Base-by-base conservation (phyloP, 1,140 invertebrate genomes). In the Dendrolimus kikuchii region DNA sequence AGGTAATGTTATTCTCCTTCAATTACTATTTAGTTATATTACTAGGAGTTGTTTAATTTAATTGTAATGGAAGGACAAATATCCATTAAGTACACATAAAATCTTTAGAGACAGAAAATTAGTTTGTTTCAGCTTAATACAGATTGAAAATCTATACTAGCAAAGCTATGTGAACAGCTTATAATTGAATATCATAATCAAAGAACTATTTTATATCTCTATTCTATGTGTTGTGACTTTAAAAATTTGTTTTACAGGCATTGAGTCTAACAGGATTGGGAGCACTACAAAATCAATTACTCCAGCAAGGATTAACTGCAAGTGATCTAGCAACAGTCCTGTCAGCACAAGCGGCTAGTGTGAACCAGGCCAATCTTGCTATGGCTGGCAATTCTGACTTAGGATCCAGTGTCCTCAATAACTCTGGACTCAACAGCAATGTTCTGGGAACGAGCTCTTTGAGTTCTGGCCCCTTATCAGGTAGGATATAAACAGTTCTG, bases 221-320 rank as follows among this genome's bases (percentile, higher is more conserved):
- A 23, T 23, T 23, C 3, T n/a, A n/a, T 23, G 23, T 23, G 23
- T 23, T 23, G 3, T 41, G 42, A 4, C 42, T 23, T 23, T 47
- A 5, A 37, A 7, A 47, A 38, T 47, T 36, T 37, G 8, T 6
- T 46, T 84, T 82, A 51, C 57, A 86, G 83, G 83, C 83, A 8
- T 49, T 86, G 38, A 73, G 80, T 40, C 60, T 86, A 10, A 75
- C 77, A n/a, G 81, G 81, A n/a, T 62, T 90, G 36, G 89, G 89
- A 36, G 88, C 88, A 4, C 77, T 90, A 9, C 90, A 90, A 50
- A 89, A 88, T 57, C 88, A 88, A 58, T 73, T 89, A 10, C 62
- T 90, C 5, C 88, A 89, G 59, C 86, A 89, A 66, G 83, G 81
- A 10, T 64, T 86, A 5, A 86, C 83, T 2, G 81, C 81, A 7